A percentile compares a stretch with the other conserved stretches of the same genome.
phyloP scores from a whole-genome alignment of 2,888 invertebrate genomes.

The Drosophila cyrtoloma region DNA sequence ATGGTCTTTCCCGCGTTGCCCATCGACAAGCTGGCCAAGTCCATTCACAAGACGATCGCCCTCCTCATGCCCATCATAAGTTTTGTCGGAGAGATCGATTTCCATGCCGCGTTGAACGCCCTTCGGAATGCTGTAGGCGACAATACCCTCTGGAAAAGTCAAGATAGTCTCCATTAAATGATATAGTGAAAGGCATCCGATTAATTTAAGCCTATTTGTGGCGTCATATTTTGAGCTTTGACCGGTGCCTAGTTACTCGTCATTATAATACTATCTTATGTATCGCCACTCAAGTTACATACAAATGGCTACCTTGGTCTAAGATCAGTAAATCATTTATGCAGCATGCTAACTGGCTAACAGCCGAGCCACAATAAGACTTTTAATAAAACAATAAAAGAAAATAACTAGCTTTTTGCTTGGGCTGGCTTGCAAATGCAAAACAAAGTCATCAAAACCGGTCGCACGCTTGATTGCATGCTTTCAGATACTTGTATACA shows the following conservation, averaged over 20 bases:
- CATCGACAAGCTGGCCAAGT: constrained; percentile 92
- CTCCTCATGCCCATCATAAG: constrained; percentile 91
- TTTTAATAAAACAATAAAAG: constrained; percentile 62
- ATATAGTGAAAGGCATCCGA: constrained; percentile 39
- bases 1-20: constrained; percentile 90
- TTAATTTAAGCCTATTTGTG: constrained; percentile 45
- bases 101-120: constrained; percentile 90
- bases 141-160: constrained; percentile 88
- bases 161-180: constrained; percentile 1
- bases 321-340: constrained; percentile 43
- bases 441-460: constrained; percentile 69
- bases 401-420: constrained; percentile 44
- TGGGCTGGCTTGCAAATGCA: constrained; percentile 25
- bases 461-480: constrained; percentile 54
- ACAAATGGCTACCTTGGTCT: constrained; percentile 19
- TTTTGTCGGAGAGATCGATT: constrained; percentile 91
- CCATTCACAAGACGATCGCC: constrained; percentile 88
- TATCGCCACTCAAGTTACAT: constrained; percentile 28
- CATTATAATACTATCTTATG: constrained; percentile 41
- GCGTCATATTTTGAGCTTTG: constrained; percentile 26
- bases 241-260: constrained; percentile 10
- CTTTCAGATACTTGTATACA: constrained; percentile 46
- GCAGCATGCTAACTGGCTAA: constrained; percentile 36
- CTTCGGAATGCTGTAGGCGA: constrained; percentile 92
- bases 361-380: constrained; percentile 10